Base-by-base conservation (phyloP, 1,140 invertebrate species). In the Neoseiulus cucumeris region DNA sequence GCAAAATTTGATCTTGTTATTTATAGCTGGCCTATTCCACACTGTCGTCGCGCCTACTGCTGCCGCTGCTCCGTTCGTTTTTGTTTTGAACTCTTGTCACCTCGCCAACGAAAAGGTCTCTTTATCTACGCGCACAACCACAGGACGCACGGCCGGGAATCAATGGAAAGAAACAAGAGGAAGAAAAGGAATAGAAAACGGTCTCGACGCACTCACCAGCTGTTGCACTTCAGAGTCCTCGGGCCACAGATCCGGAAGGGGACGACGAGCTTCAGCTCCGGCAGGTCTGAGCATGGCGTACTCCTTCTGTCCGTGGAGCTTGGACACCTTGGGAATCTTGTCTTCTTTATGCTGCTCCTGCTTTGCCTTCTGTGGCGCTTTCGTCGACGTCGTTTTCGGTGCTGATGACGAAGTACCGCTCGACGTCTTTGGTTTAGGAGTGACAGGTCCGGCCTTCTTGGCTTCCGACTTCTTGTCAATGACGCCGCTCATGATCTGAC, bases 291-390 rank as follows among this genome's bases (percentile, higher is more conserved):
- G 51, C 51, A 59, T 59, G 12, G 51, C 51, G 51, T 59, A 59
- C 51, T 59, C 51, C 51, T 59, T 59, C 51, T 59, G 51, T 29
- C 51, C 51, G 22, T 59, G 51, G 25, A 59, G 33, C 33, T 59
- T 59, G 25, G 51, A 59, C 22, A 33, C 51, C 22, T 59, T 59
- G 25, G 51, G 14, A 29, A 59, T 33, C 22, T 59, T 59, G 14
- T 59, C 51, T 33, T 59, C 51, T 14, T 59, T 59, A 14, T 59
- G 14, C 33, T 17, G 25, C 17, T 25, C 51, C 25, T 1, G 25
- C 2, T 33, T 25, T 25, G 51, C 51, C 5, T 25, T 17, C 12
- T 25, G 14, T 17, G 22, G 25, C 14, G 51, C 22, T 14, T 25
- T 59, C 0, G 14, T 59, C 51, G 51, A 17, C 12, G 51, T 59